A percentile compares a stretch with the other conserved stretches of the same genome.
phyloP scores from a whole-genome alignment of 2,113 vertebrate species.

The Trachemys scripta region DNA sequence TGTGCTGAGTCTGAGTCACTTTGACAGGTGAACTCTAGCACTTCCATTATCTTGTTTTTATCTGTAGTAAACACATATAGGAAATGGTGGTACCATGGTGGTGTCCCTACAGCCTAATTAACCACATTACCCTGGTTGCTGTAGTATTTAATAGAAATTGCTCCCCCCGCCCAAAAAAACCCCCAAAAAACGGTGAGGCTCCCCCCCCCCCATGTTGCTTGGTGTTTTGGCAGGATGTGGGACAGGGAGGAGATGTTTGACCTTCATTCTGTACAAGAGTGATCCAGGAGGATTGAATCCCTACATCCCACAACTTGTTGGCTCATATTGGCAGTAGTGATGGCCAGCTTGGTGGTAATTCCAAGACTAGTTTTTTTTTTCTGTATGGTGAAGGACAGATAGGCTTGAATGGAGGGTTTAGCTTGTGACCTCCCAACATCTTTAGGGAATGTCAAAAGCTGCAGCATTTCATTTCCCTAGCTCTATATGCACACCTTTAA shows the following conservation, averaged over 20 bases:
- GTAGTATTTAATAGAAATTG: background rate
- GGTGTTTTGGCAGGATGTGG: background rate
- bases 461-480: background rate
- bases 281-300: background rate
- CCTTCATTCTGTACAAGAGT: background rate
- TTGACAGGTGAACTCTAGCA: background rate
- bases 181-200: background rate
- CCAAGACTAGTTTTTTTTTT: background rate
- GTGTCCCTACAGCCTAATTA: background rate
- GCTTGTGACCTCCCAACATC: background rate
- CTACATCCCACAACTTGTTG: background rate
- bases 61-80: background rate
- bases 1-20: background rate
- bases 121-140: background rate
- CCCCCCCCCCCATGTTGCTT: background rate
- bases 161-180: background rate
- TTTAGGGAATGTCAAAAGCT: background rate
- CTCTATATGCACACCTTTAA: background rate
- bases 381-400: background rate
- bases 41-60: accelerated
- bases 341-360: background rate
- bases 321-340: background rate
- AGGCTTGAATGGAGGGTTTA: background rate
- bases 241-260: background rate
- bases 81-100: background rate